A percentile compares a stretch with the other conserved stretches of the same genome.
These are phyloP conservation scores for Uria aalge DNA, from an alignment of 2,113 vertebrate species.

Conservation along the genomic window DNA sequence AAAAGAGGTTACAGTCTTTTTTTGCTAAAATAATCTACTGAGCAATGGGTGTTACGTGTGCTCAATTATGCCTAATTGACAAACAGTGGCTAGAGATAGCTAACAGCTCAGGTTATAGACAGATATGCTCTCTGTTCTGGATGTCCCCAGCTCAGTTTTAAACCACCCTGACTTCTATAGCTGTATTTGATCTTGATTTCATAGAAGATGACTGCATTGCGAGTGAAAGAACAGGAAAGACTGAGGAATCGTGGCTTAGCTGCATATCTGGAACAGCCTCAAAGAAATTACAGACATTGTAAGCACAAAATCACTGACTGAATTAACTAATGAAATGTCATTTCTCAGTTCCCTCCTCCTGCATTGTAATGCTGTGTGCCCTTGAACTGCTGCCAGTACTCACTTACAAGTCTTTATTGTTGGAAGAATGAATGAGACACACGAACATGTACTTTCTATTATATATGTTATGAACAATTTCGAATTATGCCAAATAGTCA, in stretches of 20 bases:
- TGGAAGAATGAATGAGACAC: background rate
- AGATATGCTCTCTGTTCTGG: background rate
- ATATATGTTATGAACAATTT: background rate
- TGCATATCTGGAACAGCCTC: background rate
- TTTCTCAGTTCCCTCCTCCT: background rate
- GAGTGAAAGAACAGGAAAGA: background rate
- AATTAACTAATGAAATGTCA: constrained; percentile 37
- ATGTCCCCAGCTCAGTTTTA: background rate
- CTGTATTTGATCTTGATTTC: background rate
- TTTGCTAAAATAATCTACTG: background rate
- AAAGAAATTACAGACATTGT: background rate
- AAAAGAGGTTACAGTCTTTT: background rate
- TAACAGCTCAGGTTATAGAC: background rate
- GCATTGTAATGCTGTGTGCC: background rate
- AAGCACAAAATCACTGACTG: constrained; percentile 13
- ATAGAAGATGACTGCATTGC: background rate
- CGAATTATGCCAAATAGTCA: background rate
- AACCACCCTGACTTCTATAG: background rate
- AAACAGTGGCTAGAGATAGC: background rate
- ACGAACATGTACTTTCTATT: background rate
- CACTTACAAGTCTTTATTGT: background rate
- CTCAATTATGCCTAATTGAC: background rate
- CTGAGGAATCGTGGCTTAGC: background rate
- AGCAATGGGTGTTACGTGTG: background rate
- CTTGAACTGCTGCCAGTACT: background rate